Percentiles rank a stretch among this genome's conserved stretches.
Evolutionary conservation across 2,888 invertebrate genomes (phyloP).

Genomic region (Ormyrus nitidulus): DNA sequence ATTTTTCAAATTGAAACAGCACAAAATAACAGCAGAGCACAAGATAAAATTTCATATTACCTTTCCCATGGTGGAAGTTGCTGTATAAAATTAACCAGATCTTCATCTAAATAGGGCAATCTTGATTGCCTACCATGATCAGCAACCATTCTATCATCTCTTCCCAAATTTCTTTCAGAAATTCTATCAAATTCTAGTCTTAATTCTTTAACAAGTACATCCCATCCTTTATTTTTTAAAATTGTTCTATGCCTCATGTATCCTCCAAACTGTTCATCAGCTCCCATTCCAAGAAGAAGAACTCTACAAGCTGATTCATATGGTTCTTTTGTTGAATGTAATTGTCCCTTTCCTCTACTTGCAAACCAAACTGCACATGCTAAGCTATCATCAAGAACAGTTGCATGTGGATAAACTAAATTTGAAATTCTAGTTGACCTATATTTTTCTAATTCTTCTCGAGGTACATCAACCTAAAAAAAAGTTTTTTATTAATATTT

Average conservation of each 20-base stretch:
- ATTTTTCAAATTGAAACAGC: too few species aligned
- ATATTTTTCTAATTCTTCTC: conserved; percentile 80
- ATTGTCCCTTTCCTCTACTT: conserved; percentile 82
- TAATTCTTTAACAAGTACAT: conserved; percentile 78
- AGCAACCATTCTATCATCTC: conserved; percentile 95
- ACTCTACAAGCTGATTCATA: conserved; percentile 83
- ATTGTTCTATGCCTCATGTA: conserved; percentile 91
- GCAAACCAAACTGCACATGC: conserved; percentile 99
- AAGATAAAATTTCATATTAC: conserved; percentile 71
- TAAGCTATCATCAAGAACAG: conserved; percentile 96
- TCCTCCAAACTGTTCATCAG: conserved; percentile 97
- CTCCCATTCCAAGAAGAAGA: conserved; percentile 93
- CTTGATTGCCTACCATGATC: conserved; percentile 92
- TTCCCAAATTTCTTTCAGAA: conserved; percentile 91
- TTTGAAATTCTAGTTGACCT: conserved; percentile 82
- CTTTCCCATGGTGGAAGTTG: conserved; percentile 82
- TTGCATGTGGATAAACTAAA: conserved; percentile 89
- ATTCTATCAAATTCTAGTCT: conserved; percentile 89
- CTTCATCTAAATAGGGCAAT: conserved; percentile 87
- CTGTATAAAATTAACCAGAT: conserved; percentile 81
- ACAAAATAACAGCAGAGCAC: too few species aligned
- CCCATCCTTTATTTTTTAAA: conserved; percentile 78
- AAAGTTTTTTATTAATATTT: background rate
- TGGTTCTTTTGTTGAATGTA: conserved; percentile 63
- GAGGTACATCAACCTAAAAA: conserved; percentile 81